Percentiles rank a stretch among this genome's conserved stretches.
phyloP scores from a whole-genome alignment of 2,797 vertebrate species.

The Pempheris klunzingeri region DNA sequence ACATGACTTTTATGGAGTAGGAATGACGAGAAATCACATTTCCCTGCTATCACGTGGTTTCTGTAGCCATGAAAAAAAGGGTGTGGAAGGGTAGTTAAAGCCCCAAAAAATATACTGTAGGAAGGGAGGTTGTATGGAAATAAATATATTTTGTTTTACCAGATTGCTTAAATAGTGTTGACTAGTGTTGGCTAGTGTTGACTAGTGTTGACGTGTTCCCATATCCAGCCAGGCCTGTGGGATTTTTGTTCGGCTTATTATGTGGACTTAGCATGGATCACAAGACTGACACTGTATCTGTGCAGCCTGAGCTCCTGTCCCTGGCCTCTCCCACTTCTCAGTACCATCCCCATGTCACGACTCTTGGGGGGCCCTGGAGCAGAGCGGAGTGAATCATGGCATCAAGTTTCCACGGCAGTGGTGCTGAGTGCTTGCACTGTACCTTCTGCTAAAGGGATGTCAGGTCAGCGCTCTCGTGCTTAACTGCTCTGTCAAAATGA shows the following conservation, averaged over 20 bases:
- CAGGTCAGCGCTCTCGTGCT: conserved; percentile 37
- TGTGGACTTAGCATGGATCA: conserved; percentile 51
- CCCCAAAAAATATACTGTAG: neutral
- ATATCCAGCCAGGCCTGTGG: conserved; percentile 6
- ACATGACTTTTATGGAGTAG: conserved; percentile 30
- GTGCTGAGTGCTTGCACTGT: conserved; percentile 28
- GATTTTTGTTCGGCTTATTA: conserved; percentile 48
- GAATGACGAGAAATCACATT: conserved; percentile 52
- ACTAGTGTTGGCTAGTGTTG: neutral
- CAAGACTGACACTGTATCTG: conserved; percentile 57
- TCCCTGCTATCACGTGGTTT: conserved; percentile 48
- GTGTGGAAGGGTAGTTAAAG: neutral
- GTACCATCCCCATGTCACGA: conserved; percentile 49
- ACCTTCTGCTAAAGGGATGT: conserved; percentile 24
- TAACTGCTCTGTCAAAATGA: conserved; percentile 41
- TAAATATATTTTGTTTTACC: neutral
- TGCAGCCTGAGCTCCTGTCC: conserved; percentile 44
- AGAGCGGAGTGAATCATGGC: conserved; percentile 38
- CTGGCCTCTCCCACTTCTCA: conserved; percentile 44
- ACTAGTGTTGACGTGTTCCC: conserved; percentile 17
- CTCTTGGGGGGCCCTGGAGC: conserved; percentile 45
- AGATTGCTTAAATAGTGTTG: neutral
- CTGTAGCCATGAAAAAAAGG: conserved; percentile 20
- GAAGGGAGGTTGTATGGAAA: neutral
- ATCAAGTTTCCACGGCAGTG: conserved; percentile 61